Evolutionary conservation across 1,140 invertebrate species (phyloP).

Genomic region (Neomicropteryx cornuta): DNA sequence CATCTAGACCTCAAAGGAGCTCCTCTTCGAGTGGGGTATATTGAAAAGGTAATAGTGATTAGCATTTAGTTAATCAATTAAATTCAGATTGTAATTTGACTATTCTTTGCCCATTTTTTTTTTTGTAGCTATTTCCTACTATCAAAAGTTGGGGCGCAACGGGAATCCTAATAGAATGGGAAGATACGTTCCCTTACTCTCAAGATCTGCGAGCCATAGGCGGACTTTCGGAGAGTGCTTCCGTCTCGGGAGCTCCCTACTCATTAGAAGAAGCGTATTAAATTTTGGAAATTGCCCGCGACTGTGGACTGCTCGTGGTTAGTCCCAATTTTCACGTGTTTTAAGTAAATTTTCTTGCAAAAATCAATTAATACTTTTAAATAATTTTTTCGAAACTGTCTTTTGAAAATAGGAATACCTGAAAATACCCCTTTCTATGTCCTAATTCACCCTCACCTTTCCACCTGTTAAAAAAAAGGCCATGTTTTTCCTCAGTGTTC

Average conservation of each 20-base stretch:
- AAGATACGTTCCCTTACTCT: conserved; percentile 84
- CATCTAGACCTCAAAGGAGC: conserved; percentile 72
- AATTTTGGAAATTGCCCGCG: conserved; percentile 29
- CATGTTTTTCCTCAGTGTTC: no score
- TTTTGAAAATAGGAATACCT: no score
- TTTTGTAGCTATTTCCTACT: conserved; percentile 42
- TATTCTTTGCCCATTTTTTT: conserved; percentile 9
- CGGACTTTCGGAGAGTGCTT: conserved; percentile 32
- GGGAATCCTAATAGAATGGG: conserved; percentile 82
- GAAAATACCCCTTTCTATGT: no score
- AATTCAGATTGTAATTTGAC: neutral
- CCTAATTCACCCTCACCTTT: no score
- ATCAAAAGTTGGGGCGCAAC: conserved; percentile 62
- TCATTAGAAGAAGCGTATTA: conserved; percentile 30
- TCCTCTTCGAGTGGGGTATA: conserved; percentile 53
- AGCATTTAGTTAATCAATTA: conserved; percentile 5
- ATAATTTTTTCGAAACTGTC: no score
- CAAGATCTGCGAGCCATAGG: conserved; percentile 51
- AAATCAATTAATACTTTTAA: no score
- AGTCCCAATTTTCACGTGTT: conserved; percentile 17
- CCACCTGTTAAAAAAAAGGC: no score
- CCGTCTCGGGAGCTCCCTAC: conserved; percentile 33
- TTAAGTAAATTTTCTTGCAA: no score
- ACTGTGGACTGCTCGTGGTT: conserved; percentile 30
- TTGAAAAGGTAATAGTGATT: conserved; percentile 45